Percentiles rank a stretch among this genome's conserved stretches.
phyloP scores from a whole-genome alignment of 1,140 invertebrate genomes.

The Drosophila baimaii region DNA sequence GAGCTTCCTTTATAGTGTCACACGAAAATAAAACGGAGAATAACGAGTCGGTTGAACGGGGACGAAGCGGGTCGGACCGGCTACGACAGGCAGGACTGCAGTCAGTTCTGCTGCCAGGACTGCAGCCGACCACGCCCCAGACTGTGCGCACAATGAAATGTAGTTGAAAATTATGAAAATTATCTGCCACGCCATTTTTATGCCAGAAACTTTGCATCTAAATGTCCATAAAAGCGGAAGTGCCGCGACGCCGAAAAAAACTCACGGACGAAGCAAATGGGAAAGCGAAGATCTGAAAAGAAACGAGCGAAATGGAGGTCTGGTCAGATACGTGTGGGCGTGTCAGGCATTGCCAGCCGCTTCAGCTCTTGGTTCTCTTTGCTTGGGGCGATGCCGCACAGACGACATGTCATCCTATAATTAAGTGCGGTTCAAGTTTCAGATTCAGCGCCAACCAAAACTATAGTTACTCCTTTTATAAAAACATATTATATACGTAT shows the following conservation, averaged over 20 bases:
- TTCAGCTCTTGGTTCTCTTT: not conserved
- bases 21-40: conserved; percentile 74
- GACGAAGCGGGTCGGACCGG: conserved; percentile 16
- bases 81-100: conserved; percentile 17
- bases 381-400: conserved; percentile 41
- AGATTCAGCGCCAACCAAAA: conserved; percentile 18
- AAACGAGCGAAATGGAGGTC: conserved; percentile 19
- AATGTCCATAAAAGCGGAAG: conserved; percentile 79
- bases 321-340: conserved; percentile 54
- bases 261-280: conserved; percentile 16
- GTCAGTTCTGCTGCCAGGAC: conserved; percentile 12
- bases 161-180: conserved; percentile 82
- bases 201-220: conserved; percentile 82
- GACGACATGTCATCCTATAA: conserved; percentile 71
- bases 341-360: conserved; percentile 19
- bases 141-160: conserved; percentile 73
- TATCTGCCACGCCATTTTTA: conserved; percentile 79
- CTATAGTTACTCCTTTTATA: not conserved
- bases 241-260: conserved; percentile 52
- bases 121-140: conserved; percentile 42
- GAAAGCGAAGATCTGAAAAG: conserved; percentile 6
- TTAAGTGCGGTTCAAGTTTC: conserved; percentile 54
- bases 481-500: too few relatives aligned
- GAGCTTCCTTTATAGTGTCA: conserved; percentile 68
- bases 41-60: conserved; percentile 63